These are phyloP conservation scores for Chelmon rostratus DNA, from an alignment of 2,797 vertebrate species.

Conservation along the genomic window DNA sequence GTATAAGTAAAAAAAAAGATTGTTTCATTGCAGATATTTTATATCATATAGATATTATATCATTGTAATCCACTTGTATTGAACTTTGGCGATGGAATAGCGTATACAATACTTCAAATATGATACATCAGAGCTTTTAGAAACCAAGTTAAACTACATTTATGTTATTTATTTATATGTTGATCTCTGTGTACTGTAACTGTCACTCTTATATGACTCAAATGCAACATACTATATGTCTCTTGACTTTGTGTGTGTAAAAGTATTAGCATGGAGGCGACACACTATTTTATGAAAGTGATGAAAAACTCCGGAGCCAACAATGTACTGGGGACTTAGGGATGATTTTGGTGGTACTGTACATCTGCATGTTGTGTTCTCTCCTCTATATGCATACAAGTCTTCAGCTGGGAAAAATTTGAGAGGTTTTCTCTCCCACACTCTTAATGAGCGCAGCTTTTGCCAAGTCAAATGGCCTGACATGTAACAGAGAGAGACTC, in stretches of 20 bases:
- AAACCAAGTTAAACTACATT: neutral
- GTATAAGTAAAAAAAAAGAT: too few relatives aligned
- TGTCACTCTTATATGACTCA: neutral
- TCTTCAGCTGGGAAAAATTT: constrained; percentile 78
- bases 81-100: neutral
- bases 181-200: neutral
- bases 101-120: neutral
- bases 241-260: neutral
- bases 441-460: constrained; percentile 75
- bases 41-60: too few relatives aligned
- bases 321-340: neutral
- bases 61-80: neutral
- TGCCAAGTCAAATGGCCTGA: constrained; percentile 79
- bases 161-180: neutral
- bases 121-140: neutral
- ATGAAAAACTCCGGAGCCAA: constrained; percentile 1
- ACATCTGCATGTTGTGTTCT: constrained; percentile 43
- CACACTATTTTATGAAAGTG: neutral
- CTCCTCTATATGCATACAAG: constrained; percentile 45
- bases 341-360: constrained; percentile 22
- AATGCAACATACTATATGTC: neutral
- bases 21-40: too few relatives aligned
- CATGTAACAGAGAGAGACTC: constrained; percentile 80
- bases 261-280: neutral
- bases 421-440: constrained; percentile 77